phyloP scores from a whole-genome alignment of 2,888 invertebrate species.

The Synanthedon vespiformis region DNA sequence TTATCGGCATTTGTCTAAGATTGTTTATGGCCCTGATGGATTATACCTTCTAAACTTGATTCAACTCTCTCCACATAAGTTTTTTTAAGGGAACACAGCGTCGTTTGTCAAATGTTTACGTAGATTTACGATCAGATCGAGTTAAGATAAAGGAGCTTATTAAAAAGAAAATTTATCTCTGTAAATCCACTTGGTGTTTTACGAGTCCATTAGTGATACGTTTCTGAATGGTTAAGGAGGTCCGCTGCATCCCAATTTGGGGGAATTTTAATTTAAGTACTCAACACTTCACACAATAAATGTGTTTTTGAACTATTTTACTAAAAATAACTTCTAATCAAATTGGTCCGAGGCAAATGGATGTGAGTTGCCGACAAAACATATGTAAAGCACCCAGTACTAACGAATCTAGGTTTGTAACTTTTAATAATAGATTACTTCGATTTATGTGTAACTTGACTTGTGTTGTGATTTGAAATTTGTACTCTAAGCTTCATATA shows the following conservation, averaged over 20 bases:
- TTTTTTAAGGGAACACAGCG: conserved; percentile 34
- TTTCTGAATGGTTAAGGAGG: conserved; percentile 7
- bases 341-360: conserved; percentile 54
- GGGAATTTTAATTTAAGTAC: conserved; percentile 3
- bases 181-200: conserved; percentile 23
- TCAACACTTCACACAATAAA: conserved; percentile 9
- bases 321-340: conserved; percentile 43
- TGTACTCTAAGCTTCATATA: no score
- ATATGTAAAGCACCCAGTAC: conserved; percentile 54
- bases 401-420: conserved; percentile 11
- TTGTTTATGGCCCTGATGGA: conserved; percentile 58
- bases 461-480: no score
- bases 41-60: conserved; percentile 48
- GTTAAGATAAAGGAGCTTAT: conserved; percentile 35
- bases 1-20: conserved; percentile 50
- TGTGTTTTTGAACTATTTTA: conserved; percentile 20
- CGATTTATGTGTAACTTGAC: not conserved
- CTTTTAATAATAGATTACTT: not conserved
- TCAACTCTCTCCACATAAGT: conserved; percentile 55
- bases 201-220: conserved; percentile 16
- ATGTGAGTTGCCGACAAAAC: conserved; percentile 57
- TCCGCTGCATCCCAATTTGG: conserved; percentile 5
- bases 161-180: conserved; percentile 36
- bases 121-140: conserved; percentile 29
- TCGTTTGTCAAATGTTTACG: conserved; percentile 40